Evolutionary conservation across 2,888 invertebrate genomes (phyloP).

Genomic region (Scelioninae gen. 2): DNA sequence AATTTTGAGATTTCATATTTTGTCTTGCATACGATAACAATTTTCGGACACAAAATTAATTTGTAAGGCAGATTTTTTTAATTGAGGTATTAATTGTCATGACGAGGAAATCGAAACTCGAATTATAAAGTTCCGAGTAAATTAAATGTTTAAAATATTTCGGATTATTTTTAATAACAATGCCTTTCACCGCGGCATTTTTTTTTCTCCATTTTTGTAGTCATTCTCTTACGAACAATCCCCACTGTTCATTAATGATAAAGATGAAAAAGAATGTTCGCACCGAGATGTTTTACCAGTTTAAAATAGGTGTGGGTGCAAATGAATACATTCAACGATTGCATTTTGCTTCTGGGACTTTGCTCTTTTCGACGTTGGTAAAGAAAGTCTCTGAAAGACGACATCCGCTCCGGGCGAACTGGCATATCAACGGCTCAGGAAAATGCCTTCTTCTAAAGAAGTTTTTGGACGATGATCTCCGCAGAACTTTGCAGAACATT

Average conservation of each 20-base stretch:
- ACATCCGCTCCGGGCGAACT: slow-evolving; percentile 46
- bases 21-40: too few species aligned
- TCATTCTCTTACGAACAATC: slow-evolving; percentile 16
- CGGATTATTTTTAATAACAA: too few species aligned
- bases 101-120: too few species aligned
- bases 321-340: slow-evolving; percentile 45
- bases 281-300: slow-evolving; percentile 18
- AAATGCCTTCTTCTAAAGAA: slow-evolving; percentile 44
- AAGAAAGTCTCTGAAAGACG: slow-evolving; percentile 47
- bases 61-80: too few species aligned
- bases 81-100: too few species aligned
- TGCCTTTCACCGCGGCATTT: too few species aligned
- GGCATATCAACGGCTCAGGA: slow-evolving; percentile 45
- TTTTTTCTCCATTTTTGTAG: neutral
- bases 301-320: slow-evolving; percentile 25
- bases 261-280: slow-evolving; percentile 19
- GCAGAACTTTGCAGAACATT: too few species aligned
- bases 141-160: too few species aligned
- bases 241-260: slow-evolving; percentile 15
- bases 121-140: too few species aligned
- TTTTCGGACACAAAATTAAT: too few species aligned
- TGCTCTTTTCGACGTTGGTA: slow-evolving; percentile 34
- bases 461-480: slow-evolving; percentile 46
- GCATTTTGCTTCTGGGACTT: slow-evolving; percentile 39
- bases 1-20: too few species aligned